These are phyloP conservation scores for Chrysopa pallens DNA, from an alignment of 1,140 invertebrate genomes.

Conservation along the genomic window DNA sequence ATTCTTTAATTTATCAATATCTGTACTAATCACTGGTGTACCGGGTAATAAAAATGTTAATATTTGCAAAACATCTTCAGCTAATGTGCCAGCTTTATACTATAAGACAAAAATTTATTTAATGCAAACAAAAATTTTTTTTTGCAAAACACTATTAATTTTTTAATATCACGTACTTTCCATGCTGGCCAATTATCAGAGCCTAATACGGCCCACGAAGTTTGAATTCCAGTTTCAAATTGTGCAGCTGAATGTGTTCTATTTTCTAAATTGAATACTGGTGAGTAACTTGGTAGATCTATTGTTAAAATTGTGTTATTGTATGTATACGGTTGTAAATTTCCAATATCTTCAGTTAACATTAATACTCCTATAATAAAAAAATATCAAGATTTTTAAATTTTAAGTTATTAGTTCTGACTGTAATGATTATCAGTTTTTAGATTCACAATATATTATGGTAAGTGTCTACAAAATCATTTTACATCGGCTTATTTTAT, in stretches of 20 bases:
- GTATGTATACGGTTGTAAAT: conserved; percentile 15
- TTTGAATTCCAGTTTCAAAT: conserved; percentile 7
- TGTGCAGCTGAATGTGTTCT: conserved; percentile 9
- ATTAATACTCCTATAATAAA: conserved; percentile 15
- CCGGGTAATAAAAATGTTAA: conserved; percentile 55
- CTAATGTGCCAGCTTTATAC: conserved; percentile 8
- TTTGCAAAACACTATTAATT: neutral
- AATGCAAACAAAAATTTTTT: neutral
- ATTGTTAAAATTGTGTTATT: conserved; percentile 16
- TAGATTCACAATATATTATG: no score
- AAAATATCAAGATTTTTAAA: neutral
- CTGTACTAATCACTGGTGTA: conserved; percentile 42
- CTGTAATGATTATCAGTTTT: no score
- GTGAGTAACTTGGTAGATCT: conserved; percentile 19
- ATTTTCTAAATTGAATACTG: conserved; percentile 10
- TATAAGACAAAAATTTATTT: neutral
- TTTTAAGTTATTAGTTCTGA: neutral
- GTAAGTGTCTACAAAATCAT: no score
- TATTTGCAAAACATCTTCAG: conserved; percentile 31
- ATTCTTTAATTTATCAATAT: conserved; percentile 18
- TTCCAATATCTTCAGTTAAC: conserved; percentile 17
- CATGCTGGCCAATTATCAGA: conserved; percentile 25
- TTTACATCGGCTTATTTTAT: no score
- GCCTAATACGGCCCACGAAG: conserved; percentile 13
- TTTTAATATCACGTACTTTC: conserved; percentile 16